Evolutionary conservation across 2,888 invertebrate genomes (phyloP).

Genomic region (Drosophila limbata): DNA sequence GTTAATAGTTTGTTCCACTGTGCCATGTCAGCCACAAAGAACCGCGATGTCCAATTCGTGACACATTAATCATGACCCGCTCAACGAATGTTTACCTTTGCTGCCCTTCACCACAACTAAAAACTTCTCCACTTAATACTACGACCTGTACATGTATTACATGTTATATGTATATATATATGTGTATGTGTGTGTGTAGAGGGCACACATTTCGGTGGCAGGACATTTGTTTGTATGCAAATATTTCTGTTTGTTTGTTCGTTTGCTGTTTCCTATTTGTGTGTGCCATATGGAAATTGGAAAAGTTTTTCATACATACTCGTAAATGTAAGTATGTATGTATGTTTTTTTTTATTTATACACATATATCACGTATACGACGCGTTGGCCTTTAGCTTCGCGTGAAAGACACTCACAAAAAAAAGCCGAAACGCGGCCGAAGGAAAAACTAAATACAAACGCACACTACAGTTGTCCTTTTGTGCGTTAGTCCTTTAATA

Average conservation of each 20-base stretch:
- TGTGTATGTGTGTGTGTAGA: background rate
- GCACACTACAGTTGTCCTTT: slow-evolving; percentile 50
- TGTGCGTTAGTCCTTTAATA: slow-evolving; percentile 65
- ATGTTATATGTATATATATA: background rate
- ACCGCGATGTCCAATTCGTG: slow-evolving; percentile 69
- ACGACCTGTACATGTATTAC: slow-evolving; percentile 8
- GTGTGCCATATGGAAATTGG: slow-evolving; percentile 76
- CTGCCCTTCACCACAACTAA: slow-evolving; percentile 24
- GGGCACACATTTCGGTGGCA: slow-evolving; percentile 43
- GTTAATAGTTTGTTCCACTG: slow-evolving; percentile 47
- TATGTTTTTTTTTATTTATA: background rate
- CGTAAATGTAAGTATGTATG: background rate
- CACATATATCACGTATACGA: slow-evolving; percentile 33
- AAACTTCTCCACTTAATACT: slow-evolving; percentile 10
- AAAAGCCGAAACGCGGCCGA: too few relatives aligned
- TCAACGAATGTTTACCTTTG: slow-evolving; percentile 77
- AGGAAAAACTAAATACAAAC: slow-evolving; percentile 54
- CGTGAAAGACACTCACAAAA: slow-evolving; percentile 36
- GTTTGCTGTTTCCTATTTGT: slow-evolving; percentile 46
- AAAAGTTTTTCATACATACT: slow-evolving; percentile 54
- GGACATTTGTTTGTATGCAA: slow-evolving; percentile 75
- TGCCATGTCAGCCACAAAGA: slow-evolving; percentile 45
- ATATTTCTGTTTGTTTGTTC: slow-evolving; percentile 68
- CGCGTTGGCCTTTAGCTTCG: slow-evolving; percentile 64
- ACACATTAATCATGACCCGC: slow-evolving; percentile 81